Conservation (phyloP, 2,888 invertebrate genomes). For the Autographa gamma region DNA sequence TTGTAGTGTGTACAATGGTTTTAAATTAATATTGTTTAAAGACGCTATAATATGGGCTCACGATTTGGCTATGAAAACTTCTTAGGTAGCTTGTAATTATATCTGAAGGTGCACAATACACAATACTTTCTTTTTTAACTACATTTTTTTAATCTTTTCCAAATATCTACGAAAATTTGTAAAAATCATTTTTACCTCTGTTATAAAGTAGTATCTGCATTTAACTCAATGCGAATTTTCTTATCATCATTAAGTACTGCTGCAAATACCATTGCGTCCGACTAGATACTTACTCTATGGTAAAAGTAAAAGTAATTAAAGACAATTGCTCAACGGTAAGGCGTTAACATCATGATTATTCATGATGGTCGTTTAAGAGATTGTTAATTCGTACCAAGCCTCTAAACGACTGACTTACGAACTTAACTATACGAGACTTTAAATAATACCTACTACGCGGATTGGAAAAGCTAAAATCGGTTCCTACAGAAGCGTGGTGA, state of each 20-base stretch:
- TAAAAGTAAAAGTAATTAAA: slow-evolving; percentile 32
- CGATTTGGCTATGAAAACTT: no score
- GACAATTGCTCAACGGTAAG: slow-evolving; percentile 21
- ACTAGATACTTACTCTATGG: slow-evolving; percentile 37
- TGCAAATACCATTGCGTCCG: slow-evolving; percentile 29
- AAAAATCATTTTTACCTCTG: no score
- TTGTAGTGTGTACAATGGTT: not conserved
- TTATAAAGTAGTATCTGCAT: no score
- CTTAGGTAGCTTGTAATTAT: no score
- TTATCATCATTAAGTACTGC: slow-evolving; percentile 9
- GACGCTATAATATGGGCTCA: no score
- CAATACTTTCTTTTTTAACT: no score
- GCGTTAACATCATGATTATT: slow-evolving; percentile 14
- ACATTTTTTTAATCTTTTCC: no score
- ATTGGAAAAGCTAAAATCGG: not conserved
- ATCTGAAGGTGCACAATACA: no score
- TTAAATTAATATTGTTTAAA: no score
- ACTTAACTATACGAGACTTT: not conserved
- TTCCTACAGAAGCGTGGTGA: no score
- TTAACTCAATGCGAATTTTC: slow-evolving; percentile 25
- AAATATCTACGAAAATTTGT: no score
- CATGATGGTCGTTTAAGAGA: not conserved
- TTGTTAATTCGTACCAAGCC: not conserved
- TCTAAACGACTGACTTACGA: not conserved
- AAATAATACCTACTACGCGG: slow-evolving; percentile 6